Base-by-base conservation (phyloP, 2,888 invertebrate genomes). In the Ethmia dodecea region DNA sequence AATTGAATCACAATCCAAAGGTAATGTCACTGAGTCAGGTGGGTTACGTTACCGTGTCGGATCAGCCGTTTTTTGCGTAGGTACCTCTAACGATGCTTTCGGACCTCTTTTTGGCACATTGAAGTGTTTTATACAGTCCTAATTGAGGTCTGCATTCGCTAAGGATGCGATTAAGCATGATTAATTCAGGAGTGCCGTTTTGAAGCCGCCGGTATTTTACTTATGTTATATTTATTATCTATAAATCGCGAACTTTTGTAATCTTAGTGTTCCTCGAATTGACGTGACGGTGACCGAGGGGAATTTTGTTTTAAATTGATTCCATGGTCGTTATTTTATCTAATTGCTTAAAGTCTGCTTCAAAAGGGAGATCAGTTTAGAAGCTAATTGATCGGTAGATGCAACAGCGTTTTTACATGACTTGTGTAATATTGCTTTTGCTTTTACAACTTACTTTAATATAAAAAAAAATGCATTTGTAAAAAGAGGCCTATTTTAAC, bases 81-180 rank as follows among this genome's bases (percentile, higher is more conserved):
- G 33, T n/a, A n/a, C 28, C 33, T 59, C 59, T 78, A 76, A 78
- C 72, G 76, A 77, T 64, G 68, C 70, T 69, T 75, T 73, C 65
- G 56, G 59, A 47, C 54, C 55, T 49, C 55, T 76, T 76, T 80
- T 78, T 72, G 65, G 65, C 65, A 66, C 58, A 68, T 68, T 65
- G 52, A 57, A n/a, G 49, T 70, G 65, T 73, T 80, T 78, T 70
- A 78, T 75, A 66, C 68, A 67, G 51, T 63, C 65, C 69, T 81
- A 80, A 84, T 84, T 84, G 81, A 74, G 80, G 79, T 66, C 43
- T 65, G 47, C 49, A 79, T 83, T 81, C 76, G 76, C 71, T 78
- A 81, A 80, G 78, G 78, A 79, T 79, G 73, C 83, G 77, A 84
- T 84, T 81, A 79, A 65, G 56, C 43, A 84, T 83, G 81, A 77